Conservation (phyloP, 2,113 vertebrate genomes). For the Riparia riparia region DNA sequence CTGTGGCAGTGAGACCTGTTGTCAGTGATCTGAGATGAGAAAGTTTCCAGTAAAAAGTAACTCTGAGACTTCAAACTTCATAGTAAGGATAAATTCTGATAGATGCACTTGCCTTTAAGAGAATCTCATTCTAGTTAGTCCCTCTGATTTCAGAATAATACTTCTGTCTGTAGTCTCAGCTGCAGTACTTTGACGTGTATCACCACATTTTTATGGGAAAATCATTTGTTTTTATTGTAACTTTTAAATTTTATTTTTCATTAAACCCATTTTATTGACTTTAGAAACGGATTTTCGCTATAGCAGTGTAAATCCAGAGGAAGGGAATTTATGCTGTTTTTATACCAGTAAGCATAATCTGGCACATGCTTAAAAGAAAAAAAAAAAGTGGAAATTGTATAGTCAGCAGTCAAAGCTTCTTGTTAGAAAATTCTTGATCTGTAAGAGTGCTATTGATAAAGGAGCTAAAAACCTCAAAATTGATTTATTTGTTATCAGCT, state of each 20-base stretch:
- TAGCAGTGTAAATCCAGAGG: constrained; percentile 24
- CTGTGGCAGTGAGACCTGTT: not conserved
- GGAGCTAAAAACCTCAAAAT: constrained; percentile 42
- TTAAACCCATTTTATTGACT: constrained; percentile 26
- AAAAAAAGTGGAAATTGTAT: not conserved
- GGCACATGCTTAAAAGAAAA: not conserved
- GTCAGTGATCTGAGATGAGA: not conserved
- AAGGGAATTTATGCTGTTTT: constrained; percentile 11
- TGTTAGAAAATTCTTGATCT: constrained; percentile 47
- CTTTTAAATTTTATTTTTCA: constrained; percentile 54
- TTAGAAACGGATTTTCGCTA: not conserved
- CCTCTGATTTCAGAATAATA: not conserved
- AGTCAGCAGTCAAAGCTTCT: constrained; percentile 43
- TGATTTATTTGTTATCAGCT: constrained; percentile 64
- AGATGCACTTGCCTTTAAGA: not conserved
- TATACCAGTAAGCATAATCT: constrained; percentile 14
- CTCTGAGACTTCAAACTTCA: not conserved
- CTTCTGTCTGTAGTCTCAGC: not conserved
- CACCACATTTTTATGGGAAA: constrained; percentile 39
- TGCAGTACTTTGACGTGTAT: not conserved
- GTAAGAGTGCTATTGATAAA: constrained; percentile 53
- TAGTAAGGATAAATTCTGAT: not conserved
- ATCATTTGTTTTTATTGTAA: constrained; percentile 5
- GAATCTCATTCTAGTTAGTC: not conserved
- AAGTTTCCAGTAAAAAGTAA: not conserved